Conservation (phyloP, 2,797 vertebrate genomes). For the Lagocephalus sceleratus region DNA sequence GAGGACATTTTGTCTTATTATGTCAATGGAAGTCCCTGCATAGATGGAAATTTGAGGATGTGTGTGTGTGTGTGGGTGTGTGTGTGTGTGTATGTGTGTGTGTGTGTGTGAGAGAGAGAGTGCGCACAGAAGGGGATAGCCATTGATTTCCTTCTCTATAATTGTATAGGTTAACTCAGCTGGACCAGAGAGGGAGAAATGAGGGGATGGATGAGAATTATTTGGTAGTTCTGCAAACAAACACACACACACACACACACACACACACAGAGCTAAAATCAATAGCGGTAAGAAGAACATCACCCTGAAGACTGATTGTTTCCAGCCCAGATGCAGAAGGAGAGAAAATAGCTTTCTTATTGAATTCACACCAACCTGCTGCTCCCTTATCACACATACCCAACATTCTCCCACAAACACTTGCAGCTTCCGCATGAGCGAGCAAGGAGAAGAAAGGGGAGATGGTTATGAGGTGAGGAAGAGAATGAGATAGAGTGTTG, state of each 20-base stretch:
- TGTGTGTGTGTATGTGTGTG: constrained; percentile 15
- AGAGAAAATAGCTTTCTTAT: constrained; percentile 71
- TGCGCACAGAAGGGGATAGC: constrained; percentile 3
- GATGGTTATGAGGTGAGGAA: neutral
- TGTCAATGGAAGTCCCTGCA: neutral
- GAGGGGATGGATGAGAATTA: constrained; percentile 51
- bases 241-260: constrained; percentile 21
- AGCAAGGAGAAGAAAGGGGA: neutral
- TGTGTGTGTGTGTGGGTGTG: constrained; percentile 24
- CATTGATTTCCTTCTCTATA: constrained; percentile 41
- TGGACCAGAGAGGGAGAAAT: constrained; percentile 37
- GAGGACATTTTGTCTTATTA: too few species aligned
- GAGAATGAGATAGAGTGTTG: constrained; percentile 3
- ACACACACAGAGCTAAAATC: constrained; percentile 48
- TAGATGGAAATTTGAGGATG: neutral
- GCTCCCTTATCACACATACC: constrained; percentile 39
- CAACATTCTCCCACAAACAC: constrained; percentile 3
- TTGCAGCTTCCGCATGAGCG: neutral
- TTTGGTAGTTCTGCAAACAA: constrained; percentile 23
- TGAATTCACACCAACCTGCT: constrained; percentile 66
- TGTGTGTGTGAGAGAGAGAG: constrained; percentile 2
- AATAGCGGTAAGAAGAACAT: constrained; percentile 66
- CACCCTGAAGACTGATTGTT: constrained; percentile 71
- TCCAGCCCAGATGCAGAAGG: constrained; percentile 64
- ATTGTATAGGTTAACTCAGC: constrained; percentile 47